Evolutionary conservation across 2,797 vertebrate genomes (phyloP).

Genomic region (Neomorphus geoffroyi): DNA sequence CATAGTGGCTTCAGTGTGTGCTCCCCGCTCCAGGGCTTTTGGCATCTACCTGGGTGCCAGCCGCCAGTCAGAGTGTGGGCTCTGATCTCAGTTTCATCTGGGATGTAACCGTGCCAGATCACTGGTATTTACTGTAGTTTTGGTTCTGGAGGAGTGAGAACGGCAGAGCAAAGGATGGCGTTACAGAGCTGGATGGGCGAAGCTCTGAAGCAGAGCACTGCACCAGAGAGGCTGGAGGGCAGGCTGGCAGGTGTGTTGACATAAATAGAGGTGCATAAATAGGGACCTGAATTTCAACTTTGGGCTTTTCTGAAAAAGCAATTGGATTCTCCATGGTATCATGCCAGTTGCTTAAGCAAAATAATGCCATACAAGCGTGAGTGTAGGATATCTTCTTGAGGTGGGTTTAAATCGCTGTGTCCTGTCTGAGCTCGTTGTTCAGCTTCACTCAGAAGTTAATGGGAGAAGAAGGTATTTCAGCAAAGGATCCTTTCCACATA

Average conservation of each 20-base stretch:
- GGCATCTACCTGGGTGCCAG: background rate
- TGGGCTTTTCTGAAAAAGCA: background rate
- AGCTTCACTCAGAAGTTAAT: background rate
- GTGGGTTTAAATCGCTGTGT: background rate
- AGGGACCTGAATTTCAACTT: background rate
- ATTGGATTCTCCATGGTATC: background rate
- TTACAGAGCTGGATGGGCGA: background rate
- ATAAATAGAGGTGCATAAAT: background rate
- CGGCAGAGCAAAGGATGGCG: background rate
- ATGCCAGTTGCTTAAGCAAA: background rate
- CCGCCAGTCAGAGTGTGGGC: background rate
- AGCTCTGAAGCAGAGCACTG: background rate
- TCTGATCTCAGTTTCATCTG: background rate
- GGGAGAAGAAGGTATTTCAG: background rate
- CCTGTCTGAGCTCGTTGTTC: background rate
- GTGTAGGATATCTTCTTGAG: background rate
- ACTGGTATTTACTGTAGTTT: background rate
- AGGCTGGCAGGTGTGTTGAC: background rate
- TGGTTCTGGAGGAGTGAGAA: background rate
- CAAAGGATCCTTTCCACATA: background rate
- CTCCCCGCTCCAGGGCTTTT: background rate
- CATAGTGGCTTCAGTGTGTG: background rate
- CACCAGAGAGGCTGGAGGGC: background rate
- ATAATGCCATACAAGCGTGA: background rate
- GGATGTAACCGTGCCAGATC: background rate